Evolutionary conservation across 2,888 invertebrate species (phyloP), one percentile per base, ranked within the genome.

Genomic region (Mamestra brassicae): DNA sequence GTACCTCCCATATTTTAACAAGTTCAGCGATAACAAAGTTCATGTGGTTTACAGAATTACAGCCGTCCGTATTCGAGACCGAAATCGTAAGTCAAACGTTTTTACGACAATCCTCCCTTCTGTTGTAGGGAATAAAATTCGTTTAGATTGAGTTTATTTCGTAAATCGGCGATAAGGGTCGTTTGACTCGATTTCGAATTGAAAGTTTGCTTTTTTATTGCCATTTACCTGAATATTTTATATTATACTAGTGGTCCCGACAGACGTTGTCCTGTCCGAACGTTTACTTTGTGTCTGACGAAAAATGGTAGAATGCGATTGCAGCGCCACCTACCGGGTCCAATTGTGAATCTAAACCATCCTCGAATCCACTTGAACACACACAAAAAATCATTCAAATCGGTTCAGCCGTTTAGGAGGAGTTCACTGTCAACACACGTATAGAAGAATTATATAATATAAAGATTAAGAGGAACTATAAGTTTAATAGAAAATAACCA

Each of bases 71-170:
- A 60, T 70, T 69, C 65, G 17, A 4, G 15, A 61, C 65, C 68
- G n/a, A 26, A 54, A 62, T 55, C 78, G 71, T 81, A 81, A 67
- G 63, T 81, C 71, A 81, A 65, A 67, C 63, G 65, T 60, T 81
- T 81, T 81, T 81, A 81, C 78, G 81, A 81, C 75, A 38, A 67
- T 13, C 69, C 38, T 38, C 62, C 67, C 60, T 78, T 64, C 68
- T 71, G 78, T 81, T 78, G 81, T 81, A 69, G 17, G 68, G 38
- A 66, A 81, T 81, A 75, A 78, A 81, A 78, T 78, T 55, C 57
- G 45, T 81, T 78, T 74, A 62, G 62, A 81, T 71, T 61, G 67
- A 67, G 65, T 75, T 81, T 81, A 81, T 81, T 81, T 74, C 45
- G 54, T 58, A 68, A 81, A 81, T 71, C 34, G 78, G 63, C 62